Conservation (phyloP, 2,888 invertebrate species). For the Panzeria rudis region DNA sequence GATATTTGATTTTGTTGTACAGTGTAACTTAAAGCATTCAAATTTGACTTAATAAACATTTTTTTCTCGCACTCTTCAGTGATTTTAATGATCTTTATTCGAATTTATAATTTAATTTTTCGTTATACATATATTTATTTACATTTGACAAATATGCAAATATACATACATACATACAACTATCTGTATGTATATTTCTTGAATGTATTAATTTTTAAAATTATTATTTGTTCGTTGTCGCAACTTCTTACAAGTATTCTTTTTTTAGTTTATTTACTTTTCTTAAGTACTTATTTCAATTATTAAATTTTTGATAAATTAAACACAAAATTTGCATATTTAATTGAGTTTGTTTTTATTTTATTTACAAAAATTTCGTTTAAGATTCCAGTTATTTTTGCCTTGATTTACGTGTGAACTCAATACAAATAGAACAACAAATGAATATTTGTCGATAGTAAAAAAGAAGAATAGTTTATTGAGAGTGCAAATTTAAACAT, state of each 20-base stretch:
- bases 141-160: not conserved
- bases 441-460: not conserved
- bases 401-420: conserved; percentile 27
- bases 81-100: not conserved
- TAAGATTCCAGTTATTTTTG: not conserved
- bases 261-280: conserved; percentile 35
- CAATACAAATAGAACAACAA: not conserved
- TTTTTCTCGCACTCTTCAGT: no score
- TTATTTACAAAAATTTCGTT: not conserved
- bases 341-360: conserved; percentile 28
- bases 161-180: no score
- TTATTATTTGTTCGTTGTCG: not conserved
- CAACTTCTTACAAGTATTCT: not conserved
- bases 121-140: not conserved
- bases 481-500: not conserved
- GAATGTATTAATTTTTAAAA: not conserved
- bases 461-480: conserved; percentile 12
- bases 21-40: no score
- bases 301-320: conserved; percentile 5
- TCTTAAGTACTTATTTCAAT: conserved; percentile 38
- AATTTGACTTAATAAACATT: no score
- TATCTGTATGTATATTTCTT: no score
- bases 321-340: conserved; percentile 50
- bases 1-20: no score
- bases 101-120: not conserved